phyloP scores from a whole-genome alignment of 1,140 invertebrate genomes.

The Procambarus clarkii region DNA sequence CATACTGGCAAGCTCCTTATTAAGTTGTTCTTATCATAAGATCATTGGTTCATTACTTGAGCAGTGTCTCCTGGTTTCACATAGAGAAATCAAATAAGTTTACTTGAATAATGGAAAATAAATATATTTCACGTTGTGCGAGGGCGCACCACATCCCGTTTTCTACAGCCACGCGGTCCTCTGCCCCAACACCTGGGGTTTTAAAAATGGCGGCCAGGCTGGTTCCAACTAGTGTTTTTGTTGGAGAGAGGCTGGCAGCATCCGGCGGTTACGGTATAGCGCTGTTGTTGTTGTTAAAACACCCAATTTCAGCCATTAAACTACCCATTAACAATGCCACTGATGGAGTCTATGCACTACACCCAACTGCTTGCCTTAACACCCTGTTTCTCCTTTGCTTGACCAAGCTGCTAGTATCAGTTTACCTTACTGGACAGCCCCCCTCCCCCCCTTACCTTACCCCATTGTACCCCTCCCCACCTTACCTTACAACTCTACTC shows the following conservation, averaged over 20 bases:
- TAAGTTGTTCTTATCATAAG: not conserved
- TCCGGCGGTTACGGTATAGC: conserved; percentile 1
- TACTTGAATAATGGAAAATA: not conserved
- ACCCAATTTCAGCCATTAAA: not conserved
- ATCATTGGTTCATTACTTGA: too few relatives aligned
- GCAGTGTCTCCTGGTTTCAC: too few relatives aligned
- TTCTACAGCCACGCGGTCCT: conserved; percentile 67
- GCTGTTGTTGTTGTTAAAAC: not conserved
- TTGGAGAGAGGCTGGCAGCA: not conserved
- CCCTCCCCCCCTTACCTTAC: too few relatives aligned
- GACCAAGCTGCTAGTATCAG: too few relatives aligned
- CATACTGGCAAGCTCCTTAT: not conserved
- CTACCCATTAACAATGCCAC: too few relatives aligned
- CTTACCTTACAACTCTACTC: too few relatives aligned
- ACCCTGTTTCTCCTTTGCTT: too few relatives aligned
- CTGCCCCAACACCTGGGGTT: conserved; percentile 50
- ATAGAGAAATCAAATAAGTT: too few relatives aligned
- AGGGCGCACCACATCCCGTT: conserved; percentile 38
- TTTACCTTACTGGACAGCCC: too few relatives aligned
- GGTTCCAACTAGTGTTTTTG: conserved; percentile 60
- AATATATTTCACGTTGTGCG: not conserved
- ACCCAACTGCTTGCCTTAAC: too few relatives aligned
- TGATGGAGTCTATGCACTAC: too few relatives aligned
- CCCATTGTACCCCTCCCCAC: too few relatives aligned
- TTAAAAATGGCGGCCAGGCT: conserved; percentile 59